Evolutionary conservation across 2,888 invertebrate species (phyloP).

Genomic region (Octonoba sinensis): DNA sequence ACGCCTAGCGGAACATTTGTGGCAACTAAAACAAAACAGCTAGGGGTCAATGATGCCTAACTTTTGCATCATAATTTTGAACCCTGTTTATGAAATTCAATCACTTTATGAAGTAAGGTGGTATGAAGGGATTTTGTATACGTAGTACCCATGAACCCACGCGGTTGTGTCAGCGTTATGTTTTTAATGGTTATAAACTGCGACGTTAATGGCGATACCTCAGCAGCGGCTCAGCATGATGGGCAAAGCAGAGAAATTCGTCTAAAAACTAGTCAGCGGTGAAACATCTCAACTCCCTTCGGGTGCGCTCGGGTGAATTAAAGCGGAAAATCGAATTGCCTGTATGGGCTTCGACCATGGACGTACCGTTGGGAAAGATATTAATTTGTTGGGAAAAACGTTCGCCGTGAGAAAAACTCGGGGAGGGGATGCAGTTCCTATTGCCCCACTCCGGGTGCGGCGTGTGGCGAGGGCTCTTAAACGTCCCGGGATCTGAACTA

Average conservation of each 20-base stretch:
- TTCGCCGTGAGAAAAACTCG: slow-evolving; percentile 41
- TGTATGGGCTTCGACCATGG: slow-evolving; percentile 15
- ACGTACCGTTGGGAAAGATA: slow-evolving; percentile 39
- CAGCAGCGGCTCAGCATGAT: no score
- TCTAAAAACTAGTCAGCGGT: slow-evolving; percentile 44
- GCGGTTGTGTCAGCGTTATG: no score
- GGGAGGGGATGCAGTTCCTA: neutral
- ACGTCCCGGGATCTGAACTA: slow-evolving; percentile 45
- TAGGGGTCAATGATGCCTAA: no score
- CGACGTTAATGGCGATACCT: no score
- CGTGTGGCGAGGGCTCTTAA: slow-evolving; percentile 56
- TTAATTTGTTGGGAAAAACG: slow-evolving; percentile 55
- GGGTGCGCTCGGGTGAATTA: slow-evolving; percentile 56
- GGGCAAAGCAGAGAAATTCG: neutral
- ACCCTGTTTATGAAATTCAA: no score
- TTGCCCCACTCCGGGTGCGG: slow-evolving; percentile 37
- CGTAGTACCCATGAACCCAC: no score
- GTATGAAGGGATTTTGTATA: no score
- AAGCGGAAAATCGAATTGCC: slow-evolving; percentile 59
- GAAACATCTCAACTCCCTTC: slow-evolving; percentile 55
- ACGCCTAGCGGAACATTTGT: no score
- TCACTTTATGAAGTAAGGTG: no score
- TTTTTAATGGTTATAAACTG: no score
- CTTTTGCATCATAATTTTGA: no score
- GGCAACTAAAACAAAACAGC: no score